phyloP scores from a whole-genome alignment of 30 jellyfish, hydroid and myxozoan species.

The Turritopsis dohrnii region DNA sequence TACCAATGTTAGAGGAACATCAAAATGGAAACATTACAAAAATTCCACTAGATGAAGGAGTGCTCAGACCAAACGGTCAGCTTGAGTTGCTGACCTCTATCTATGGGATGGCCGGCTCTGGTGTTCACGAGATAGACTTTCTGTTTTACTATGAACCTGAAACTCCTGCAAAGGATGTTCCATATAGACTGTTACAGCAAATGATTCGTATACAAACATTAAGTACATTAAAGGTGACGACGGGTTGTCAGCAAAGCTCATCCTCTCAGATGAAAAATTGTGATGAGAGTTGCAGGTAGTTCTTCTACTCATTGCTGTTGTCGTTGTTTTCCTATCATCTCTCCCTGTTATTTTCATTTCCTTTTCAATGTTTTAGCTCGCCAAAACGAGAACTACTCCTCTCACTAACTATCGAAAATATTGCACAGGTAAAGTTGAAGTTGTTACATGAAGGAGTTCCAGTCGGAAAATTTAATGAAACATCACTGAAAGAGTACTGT shows the following conservation, averaged over 20 bases:
- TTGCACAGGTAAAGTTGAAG: constrained; percentile 90
- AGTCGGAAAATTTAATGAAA: too few species aligned
- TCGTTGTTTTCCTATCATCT: background rate
- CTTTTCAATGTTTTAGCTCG: background rate
- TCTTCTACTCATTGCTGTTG: background rate
- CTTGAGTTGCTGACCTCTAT: constrained; percentile 52
- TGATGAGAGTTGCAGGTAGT: background rate
- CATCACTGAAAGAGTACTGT: too few species aligned
- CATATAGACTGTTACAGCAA: constrained; percentile 72
- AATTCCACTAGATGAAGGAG: constrained; percentile 49
- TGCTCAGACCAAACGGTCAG: constrained; percentile 62
- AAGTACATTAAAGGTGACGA: constrained; percentile 58
- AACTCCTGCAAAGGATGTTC: constrained; percentile 32
- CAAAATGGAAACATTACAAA: constrained; percentile 21
- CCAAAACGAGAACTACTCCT: constrained; percentile 2
- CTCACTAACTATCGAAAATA: constrained; percentile 49
- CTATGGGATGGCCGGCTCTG: constrained; percentile 62
- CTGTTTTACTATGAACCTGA: constrained; percentile 80
- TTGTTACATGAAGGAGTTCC: too few species aligned
- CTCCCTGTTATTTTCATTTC: background rate
- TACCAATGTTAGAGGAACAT: constrained; percentile 23
- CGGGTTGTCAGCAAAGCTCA: constrained; percentile 19
- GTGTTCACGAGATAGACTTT: constrained; percentile 85
- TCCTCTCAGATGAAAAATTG: background rate
- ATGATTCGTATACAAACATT: constrained; percentile 76